Percentiles rank a stretch among this genome's conserved stretches.
Evolutionary conservation across 2,797 vertebrate species (phyloP).

Genomic region (Manis javanica): DNA sequence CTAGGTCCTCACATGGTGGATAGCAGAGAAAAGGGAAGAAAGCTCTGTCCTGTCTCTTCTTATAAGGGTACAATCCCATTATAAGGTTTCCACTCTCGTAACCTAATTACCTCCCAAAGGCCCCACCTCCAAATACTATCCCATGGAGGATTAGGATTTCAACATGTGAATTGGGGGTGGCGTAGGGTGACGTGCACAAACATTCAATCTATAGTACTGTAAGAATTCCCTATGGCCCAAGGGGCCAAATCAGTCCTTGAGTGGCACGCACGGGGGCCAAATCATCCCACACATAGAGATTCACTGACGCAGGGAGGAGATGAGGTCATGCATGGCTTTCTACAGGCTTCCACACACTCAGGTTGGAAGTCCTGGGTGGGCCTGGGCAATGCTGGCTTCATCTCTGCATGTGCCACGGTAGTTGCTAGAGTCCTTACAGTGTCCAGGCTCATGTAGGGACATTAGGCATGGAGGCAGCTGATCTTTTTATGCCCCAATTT

Average conservation of each 20-base stretch:
- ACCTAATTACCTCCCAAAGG: not conserved
- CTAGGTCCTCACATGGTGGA: not conserved
- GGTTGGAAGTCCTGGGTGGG: not conserved
- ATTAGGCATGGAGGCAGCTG: accelerated
- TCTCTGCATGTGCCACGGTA: not conserved
- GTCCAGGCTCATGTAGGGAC: not conserved
- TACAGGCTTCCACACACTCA: not conserved
- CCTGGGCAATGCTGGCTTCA: not conserved
- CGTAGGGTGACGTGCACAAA: not conserved
- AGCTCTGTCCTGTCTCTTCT: not conserved
- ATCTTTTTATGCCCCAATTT: not conserved
- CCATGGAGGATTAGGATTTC: not conserved
- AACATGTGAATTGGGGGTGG: not conserved
- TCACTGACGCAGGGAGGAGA: not conserved
- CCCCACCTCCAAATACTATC: not conserved
- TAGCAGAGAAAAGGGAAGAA: not conserved
- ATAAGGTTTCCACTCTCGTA: not conserved
- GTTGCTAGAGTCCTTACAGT: not conserved
- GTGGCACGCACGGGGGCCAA: not conserved
- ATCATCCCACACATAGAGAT: not conserved
- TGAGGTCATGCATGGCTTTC: not conserved
- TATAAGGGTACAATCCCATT: not conserved
- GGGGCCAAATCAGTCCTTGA: not conserved
- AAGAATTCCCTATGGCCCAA: not conserved
- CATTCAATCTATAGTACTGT: not conserved